These are phyloP conservation scores for Volucella inanis DNA, from an alignment of 2,888 invertebrate species.

Conservation along the genomic window DNA sequence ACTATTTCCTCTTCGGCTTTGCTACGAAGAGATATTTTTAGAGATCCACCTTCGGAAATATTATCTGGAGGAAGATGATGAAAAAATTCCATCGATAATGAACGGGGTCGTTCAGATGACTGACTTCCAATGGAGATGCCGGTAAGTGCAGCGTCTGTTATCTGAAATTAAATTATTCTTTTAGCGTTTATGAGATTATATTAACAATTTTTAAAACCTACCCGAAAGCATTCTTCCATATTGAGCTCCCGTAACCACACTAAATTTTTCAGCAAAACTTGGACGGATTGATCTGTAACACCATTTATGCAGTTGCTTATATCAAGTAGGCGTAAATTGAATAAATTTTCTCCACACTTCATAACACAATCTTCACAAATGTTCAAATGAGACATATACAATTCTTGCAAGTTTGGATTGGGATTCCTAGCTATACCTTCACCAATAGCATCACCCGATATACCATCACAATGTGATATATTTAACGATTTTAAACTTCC, in stretches of 20 bases:
- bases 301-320: slow-evolving; percentile 88
- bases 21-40: slow-evolving; percentile 86
- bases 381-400: slow-evolving; percentile 86
- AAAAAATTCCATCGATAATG: slow-evolving; percentile 77
- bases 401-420: slow-evolving; percentile 84
- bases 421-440: slow-evolving; percentile 85
- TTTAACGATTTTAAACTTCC: slow-evolving; percentile 85
- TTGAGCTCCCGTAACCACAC: slow-evolving; percentile 85
- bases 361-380: slow-evolving; percentile 86
- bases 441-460: slow-evolving; percentile 86
- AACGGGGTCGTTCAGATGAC: slow-evolving; percentile 48
- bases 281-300: slow-evolving; percentile 88
- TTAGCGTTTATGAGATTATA: background rate
- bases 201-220: slow-evolving; percentile 59
- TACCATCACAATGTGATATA: slow-evolving; percentile 87
- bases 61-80: slow-evolving; percentile 75
- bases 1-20: slow-evolving; percentile 88
- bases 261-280: slow-evolving; percentile 87
- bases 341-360: slow-evolving; percentile 85
- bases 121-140: slow-evolving; percentile 83
- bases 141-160: slow-evolving; percentile 88
- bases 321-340: slow-evolving; percentile 85
- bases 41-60: slow-evolving; percentile 76
- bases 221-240: slow-evolving; percentile 85
- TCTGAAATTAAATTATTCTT: slow-evolving; percentile 69